phyloP scores from a whole-genome alignment of 2,797 vertebrate genomes.

The Diglossa cyanea region DNA sequence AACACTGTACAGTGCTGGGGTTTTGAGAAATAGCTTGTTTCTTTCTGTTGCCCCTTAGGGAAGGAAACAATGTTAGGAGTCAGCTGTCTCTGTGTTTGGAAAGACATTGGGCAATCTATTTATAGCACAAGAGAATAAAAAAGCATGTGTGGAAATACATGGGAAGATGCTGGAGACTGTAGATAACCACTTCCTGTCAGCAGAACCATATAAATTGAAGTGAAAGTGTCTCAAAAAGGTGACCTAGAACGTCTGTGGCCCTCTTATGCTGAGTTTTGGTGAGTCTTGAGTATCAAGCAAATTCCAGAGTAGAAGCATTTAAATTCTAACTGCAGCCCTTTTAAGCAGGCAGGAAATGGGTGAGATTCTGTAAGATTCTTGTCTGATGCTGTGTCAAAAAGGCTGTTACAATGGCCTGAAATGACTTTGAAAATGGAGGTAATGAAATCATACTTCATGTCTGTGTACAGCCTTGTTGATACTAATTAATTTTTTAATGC shows the following conservation, averaged over 20 bases:
- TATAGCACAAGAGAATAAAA: not conserved
- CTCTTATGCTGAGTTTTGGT: not conserved
- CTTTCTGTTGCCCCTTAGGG: not conserved
- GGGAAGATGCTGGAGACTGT: not conserved
- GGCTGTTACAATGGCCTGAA: not conserved
- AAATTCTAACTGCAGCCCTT: not conserved
- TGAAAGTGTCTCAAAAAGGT: not conserved
- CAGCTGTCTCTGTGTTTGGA: not conserved
- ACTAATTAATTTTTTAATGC: not conserved
- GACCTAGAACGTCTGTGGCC: not conserved
- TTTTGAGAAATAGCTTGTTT: not conserved
- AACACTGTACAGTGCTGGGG: not conserved
- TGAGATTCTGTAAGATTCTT: not conserved
- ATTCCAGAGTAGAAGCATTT: not conserved
- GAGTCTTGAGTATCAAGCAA: not conserved
- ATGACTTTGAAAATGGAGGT: not conserved
- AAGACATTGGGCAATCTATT: not conserved
- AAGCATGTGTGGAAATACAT: not conserved
- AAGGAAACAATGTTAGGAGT: not conserved
- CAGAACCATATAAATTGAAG: not conserved
- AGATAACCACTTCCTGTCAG: not conserved
- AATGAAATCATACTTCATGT: not conserved
- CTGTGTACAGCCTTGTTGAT: not conserved
- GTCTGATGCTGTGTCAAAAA: not conserved
- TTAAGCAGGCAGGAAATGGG: not conserved